Evolutionary conservation across 2,797 vertebrate species (phyloP).

Genomic region (Rhincodon typus): DNA sequence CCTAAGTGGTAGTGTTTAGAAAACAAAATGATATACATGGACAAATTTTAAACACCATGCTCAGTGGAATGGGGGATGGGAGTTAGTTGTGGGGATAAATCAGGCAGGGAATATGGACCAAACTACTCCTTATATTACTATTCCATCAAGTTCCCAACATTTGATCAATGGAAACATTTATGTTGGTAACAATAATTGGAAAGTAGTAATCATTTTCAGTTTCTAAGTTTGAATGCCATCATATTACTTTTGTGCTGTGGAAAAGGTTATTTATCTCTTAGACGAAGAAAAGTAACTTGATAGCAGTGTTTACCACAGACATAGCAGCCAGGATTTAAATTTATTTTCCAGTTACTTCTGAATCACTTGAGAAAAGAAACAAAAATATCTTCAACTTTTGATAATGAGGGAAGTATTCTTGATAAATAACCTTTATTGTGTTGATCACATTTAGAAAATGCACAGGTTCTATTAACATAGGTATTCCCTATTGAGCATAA

Average conservation of each 20-base stretch:
- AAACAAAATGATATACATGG: neutral
- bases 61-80: neutral
- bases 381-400: neutral
- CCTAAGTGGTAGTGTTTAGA: neutral
- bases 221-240: neutral
- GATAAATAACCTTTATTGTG: neutral
- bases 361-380: neutral
- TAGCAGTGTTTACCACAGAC: neutral
- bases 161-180: neutral
- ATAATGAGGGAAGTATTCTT: neutral
- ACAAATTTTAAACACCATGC: neutral
- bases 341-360: neutral
- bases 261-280: neutral
- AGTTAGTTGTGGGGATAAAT: neutral
- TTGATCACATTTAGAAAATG: neutral
- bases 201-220: neutral
- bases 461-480: neutral
- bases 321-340: neutral
- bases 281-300: neutral
- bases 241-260: neutral
- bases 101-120: neutral
- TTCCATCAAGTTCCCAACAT: neutral
- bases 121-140: neutral
- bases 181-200: neutral
- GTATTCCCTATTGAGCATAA: neutral